Evolutionary conservation across 2,888 invertebrate species (phyloP).

Genomic region (Cephus pulcher): DNA sequence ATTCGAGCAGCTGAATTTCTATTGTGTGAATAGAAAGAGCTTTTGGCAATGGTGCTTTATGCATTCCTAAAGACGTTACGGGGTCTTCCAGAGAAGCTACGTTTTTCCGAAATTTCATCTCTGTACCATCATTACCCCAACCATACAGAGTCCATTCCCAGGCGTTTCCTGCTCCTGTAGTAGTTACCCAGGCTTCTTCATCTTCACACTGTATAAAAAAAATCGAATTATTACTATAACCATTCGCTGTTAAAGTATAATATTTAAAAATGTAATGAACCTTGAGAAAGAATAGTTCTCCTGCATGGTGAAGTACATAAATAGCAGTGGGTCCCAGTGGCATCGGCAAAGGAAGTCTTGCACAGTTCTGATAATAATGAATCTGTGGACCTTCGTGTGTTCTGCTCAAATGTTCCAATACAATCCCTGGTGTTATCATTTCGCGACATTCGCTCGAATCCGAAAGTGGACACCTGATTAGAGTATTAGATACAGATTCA

Average conservation of each 20-base stretch:
- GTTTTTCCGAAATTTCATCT: constrained; percentile 44
- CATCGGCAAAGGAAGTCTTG: constrained; percentile 49
- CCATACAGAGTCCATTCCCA: constrained; percentile 56
- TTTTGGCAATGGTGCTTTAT: constrained; percentile 46
- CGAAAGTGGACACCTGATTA: constrained; percentile 48
- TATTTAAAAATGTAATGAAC: constrained; percentile 27
- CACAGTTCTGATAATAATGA: constrained; percentile 49
- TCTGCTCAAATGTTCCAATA: constrained; percentile 51
- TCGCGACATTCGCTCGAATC: constrained; percentile 41
- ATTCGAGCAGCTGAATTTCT: constrained; percentile 37
- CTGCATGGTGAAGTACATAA: constrained; percentile 51
- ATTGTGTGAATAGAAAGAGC: constrained; percentile 38
- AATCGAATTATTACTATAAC: not conserved
- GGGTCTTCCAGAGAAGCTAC: constrained; percentile 49
- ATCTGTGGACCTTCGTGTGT: constrained; percentile 49
- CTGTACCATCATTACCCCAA: constrained; percentile 36
- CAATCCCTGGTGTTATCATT: constrained; percentile 35
- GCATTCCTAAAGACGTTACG: constrained; percentile 30
- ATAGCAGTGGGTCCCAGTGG: constrained; percentile 48
- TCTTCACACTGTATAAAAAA: constrained; percentile 38
- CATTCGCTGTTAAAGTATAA: not conserved
- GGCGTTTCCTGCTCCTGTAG: constrained; percentile 29
- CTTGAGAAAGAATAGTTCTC: constrained; percentile 55
- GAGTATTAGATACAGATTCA: constrained; percentile 45
- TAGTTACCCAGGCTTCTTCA: constrained; percentile 41